Percentiles rank a stretch among this genome's conserved stretches.
Conservation (phyloP, 35 echinoderm and acorn worm species). For the Ptychodera flava region DNA sequence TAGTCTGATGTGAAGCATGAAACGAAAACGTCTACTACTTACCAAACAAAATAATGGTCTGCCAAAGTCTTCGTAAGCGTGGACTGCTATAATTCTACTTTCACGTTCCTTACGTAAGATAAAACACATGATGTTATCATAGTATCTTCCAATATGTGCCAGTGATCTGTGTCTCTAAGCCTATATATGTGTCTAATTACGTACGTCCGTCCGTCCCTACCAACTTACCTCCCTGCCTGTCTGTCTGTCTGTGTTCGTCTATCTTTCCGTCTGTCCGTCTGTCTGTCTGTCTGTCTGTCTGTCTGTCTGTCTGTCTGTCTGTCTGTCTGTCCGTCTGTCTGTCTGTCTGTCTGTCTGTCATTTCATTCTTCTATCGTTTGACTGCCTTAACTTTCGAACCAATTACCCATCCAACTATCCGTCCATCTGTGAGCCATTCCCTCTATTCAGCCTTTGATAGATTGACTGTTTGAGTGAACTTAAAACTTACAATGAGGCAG, state of each 20-base stretch:
- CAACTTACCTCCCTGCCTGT: background rate
- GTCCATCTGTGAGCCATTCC: background rate
- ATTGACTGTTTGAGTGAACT: background rate
- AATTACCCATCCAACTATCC: too few species aligned
- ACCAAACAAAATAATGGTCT: constrained; percentile 51
- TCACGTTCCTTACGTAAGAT: constrained; percentile 38
- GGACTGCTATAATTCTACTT: constrained; percentile 40
- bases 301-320: background rate
- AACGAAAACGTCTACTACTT: too few species aligned
- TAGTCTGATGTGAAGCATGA: too few species aligned
- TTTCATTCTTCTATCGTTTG: too few species aligned
- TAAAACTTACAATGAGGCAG: background rate
- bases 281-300: background rate
- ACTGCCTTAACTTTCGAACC: too few species aligned
- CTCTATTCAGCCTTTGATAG: background rate
- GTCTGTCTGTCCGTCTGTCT: background rate
- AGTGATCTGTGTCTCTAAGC: background rate
- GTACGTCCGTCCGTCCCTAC: background rate
- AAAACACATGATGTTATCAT: background rate
- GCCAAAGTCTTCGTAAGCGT: constrained; percentile 43
- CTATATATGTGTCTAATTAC: background rate
- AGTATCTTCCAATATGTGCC: background rate
- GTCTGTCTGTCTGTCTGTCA: background rate
- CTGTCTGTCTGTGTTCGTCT: background rate
- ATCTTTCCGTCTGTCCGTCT: background rate